Base-by-base conservation (phyloP, 2,888 invertebrate species). In the Rotaria magnacalcarata region DNA sequence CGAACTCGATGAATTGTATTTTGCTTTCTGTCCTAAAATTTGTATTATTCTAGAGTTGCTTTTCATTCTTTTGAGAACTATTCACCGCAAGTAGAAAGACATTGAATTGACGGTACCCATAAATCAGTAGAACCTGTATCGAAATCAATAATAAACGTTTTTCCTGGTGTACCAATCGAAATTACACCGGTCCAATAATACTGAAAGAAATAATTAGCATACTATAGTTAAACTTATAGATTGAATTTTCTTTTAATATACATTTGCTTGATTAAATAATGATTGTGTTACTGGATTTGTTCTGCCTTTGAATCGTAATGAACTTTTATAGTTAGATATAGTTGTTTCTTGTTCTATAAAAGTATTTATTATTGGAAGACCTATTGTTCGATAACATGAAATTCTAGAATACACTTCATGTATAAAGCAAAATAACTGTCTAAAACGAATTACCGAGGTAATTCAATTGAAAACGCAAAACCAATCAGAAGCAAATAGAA, bases 101-200 rank as follows among this genome's bases (percentile, higher is more conserved):
- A 80, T 8, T 47, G 21, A 47, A 10, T n/a, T 4, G 80, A 80
- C n/a, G 80, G 47, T 24, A 80, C 80, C 80, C 80, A 80, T n/a
- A 80, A n/a, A 47, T 80, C 80, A 5, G 80, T 47, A 14, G 80
- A 80, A 14, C 80, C 80, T 24, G 80, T 80, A 47, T 80, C 80
- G 24, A 80, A 80, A 80, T 80, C 24, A n/a, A 80, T 14, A 21
- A 47, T 24, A 80, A 80, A 80, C 2, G n/a, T n/a, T 80, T 43
- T 7, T 47, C 8, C 5, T 21, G 80, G 80, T 47, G 47, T 80
- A 80, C 80, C 80, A 14, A 80, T 80, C 47, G 80, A 80, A 47
- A 80, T 43, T 11, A n/a, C 21, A 47, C 80, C 80, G n/a, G 47
- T n/a, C 80, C 80, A 80, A 80, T 80, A 80, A n/a, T 41, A 80